Evolutionary conservation across 2,113 vertebrate species (phyloP).

Genomic region (Percopsis transmontana): DNA sequence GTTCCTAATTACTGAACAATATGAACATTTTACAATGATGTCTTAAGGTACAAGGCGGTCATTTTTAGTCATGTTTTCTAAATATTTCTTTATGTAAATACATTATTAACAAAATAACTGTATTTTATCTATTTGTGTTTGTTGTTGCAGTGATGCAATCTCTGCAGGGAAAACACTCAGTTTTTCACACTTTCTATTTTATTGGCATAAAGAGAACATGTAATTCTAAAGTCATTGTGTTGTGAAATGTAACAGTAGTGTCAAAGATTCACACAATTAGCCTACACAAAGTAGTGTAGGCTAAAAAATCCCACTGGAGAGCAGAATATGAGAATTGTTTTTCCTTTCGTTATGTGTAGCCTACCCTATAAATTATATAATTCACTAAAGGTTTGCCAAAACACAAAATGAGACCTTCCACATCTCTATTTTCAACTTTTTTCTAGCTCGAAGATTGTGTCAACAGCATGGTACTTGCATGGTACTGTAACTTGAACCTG

Average conservation of each 20-base stretch:
- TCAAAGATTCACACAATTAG: neutral
- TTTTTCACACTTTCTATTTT: slow-evolving; percentile 5
- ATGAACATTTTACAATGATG: no score
- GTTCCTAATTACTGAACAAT: no score
- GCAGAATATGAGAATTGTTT: neutral
- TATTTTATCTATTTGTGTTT: no score
- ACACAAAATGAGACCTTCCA: neutral
- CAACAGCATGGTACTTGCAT: neutral
- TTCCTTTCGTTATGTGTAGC: neutral
- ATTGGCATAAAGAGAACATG: slow-evolving; percentile 29
- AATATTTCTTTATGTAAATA: no score
- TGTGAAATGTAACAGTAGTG: slow-evolving; percentile 35
- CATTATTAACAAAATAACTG: no score
- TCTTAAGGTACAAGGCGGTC: no score
- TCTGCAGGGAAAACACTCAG: no score
- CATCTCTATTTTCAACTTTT: neutral
- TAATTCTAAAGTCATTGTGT: slow-evolving; percentile 37
- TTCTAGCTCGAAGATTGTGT: neutral
- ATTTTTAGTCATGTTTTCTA: no score
- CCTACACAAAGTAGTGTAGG: neutral
- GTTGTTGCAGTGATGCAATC: no score
- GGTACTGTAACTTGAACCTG: neutral
- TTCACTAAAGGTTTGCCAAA: neutral
- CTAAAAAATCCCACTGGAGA: neutral
- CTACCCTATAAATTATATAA: neutral